A percentile compares a stretch with the other conserved stretches of the same genome.
phyloP scores from a whole-genome alignment of 2,797 vertebrate species.

The Lycodopsis pacificus region DNA sequence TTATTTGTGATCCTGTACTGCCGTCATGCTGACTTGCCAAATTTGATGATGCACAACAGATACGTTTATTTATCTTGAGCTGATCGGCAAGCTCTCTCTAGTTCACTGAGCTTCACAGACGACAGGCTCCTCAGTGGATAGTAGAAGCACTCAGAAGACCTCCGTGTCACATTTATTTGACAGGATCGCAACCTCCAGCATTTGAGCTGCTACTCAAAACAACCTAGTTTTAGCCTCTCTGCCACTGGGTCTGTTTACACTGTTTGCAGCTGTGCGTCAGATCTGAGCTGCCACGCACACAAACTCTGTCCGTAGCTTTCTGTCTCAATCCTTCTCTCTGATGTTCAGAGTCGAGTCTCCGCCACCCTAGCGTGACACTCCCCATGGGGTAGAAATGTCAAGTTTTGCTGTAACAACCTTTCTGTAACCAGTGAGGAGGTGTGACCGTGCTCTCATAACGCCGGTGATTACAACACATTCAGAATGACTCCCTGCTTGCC shows the following conservation, averaged over 20 bases:
- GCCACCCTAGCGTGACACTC: slow-evolving; percentile 36
- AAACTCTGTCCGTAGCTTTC: slow-evolving; percentile 27
- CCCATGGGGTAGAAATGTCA: slow-evolving; percentile 1
- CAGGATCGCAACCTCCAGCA: slow-evolving; percentile 19
- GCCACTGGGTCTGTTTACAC: slow-evolving; percentile 38
- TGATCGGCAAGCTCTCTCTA: neutral
- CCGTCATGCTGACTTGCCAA: neutral
- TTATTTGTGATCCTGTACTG: neutral
- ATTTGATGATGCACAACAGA: neutral
- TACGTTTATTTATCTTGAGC: neutral
- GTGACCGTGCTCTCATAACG: slow-evolving; percentile 5
- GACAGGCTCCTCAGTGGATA: neutral
- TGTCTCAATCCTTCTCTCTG: slow-evolving; percentile 26
- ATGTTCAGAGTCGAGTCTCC: slow-evolving; percentile 17
- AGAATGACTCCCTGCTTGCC: slow-evolving; percentile 36
- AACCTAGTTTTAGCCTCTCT: slow-evolving; percentile 16
- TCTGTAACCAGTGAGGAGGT: slow-evolving; percentile 9
- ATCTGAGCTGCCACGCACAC: slow-evolving; percentile 29
- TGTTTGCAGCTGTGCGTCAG: slow-evolving; percentile 46
- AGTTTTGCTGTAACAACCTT: slow-evolving; percentile 10
- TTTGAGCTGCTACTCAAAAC: slow-evolving; percentile 43
- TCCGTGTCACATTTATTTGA: slow-evolving; percentile 34
- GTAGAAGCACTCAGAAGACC: neutral
- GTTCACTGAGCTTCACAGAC: slow-evolving; percentile 13
- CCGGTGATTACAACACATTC: slow-evolving; percentile 33